Evolutionary conservation across 2,797 vertebrate species (phyloP), one percentile per base, ranked within the genome.

Genomic region (Liasis olivaceus): DNA sequence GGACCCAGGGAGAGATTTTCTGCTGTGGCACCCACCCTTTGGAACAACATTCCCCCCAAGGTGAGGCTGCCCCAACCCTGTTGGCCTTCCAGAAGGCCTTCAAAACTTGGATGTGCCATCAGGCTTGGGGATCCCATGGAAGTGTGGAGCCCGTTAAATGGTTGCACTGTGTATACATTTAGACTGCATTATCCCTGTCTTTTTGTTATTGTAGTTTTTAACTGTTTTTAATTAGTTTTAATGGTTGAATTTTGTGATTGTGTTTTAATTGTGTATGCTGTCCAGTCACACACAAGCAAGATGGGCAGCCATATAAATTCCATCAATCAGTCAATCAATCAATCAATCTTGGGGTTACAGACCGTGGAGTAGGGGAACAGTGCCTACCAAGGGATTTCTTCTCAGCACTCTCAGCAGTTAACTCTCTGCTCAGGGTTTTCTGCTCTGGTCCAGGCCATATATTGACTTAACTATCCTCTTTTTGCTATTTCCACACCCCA

Each of bases 401-500:
- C 4, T 6, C 7, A 28, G 3, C 11, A 17, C 36, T 12, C 54
- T 20, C 15, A 87, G 6, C 4, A 11, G 8, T 15, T 22, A 13
- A 28, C 51, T 59, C 28, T 59, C 47, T 54, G 28, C 0, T 4
- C 13, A 2, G 12, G 87, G 15, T 6, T 62, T 88, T 77, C 14
- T 24, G 1, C n/a, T 4, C 5, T 54, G 5, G 64, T 4, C 36
- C 36, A 72, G 60, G 0, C 28, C 36, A 54, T 28, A 24, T 2
- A 4, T 2, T 88, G 13, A 22, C 2, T 12, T 51, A 28, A 56
- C 1, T 15, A 64, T 54, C n/a, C 66, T 17, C 24, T 28, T 81
- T 85, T 60, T 85, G 2, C n/a, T 81, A 8, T 69, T 89, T 4
- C 84, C 84, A 94, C 5, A 93, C 17, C 42, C 91, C 95, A 99